phyloP scores from a whole-genome alignment of 2,797 vertebrate species.

The Sorex maritimensis region DNA sequence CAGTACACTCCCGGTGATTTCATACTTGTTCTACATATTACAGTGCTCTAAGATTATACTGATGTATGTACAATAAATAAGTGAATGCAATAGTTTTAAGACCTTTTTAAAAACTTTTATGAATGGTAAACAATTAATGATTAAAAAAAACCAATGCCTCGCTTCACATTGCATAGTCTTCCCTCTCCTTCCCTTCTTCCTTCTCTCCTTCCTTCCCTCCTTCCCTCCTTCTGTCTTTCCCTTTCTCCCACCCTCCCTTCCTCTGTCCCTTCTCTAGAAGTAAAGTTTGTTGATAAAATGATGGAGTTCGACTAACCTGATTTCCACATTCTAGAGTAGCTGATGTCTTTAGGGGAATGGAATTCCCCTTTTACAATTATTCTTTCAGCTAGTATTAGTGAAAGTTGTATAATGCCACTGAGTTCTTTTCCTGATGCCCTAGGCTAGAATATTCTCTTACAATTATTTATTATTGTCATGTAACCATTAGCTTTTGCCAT shows the following conservation, averaged over 20 bases:
- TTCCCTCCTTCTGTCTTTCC: not conserved
- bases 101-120: not conserved
- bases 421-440: slow-evolving; percentile 54
- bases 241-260: not conserved
- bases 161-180: not conserved
- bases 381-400: slow-evolving; percentile 60
- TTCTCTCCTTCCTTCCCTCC: too few relatives aligned
- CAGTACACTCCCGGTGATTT: not conserved
- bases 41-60: not conserved
- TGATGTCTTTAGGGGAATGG: not conserved
- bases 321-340: slow-evolving; percentile 5
- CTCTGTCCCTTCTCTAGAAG: not conserved
- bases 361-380: slow-evolving; percentile 12
- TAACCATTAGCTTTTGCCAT: slow-evolving; percentile 83
- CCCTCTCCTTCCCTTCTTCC: too few relatives aligned
- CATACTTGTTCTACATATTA: not conserved
- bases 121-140: not conserved
- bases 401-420: slow-evolving; percentile 53
- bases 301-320: not conserved
- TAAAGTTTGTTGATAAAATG: not conserved
- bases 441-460: slow-evolving; percentile 72
- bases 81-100: not conserved
- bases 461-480: slow-evolving; percentile 80
- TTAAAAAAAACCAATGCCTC: not conserved
- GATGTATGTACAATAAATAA: too few relatives aligned